Evolutionary conservation across 1,140 invertebrate genomes (phyloP), one percentile per base, ranked within the genome.

Genomic region (Plutomurus gul): DNA sequence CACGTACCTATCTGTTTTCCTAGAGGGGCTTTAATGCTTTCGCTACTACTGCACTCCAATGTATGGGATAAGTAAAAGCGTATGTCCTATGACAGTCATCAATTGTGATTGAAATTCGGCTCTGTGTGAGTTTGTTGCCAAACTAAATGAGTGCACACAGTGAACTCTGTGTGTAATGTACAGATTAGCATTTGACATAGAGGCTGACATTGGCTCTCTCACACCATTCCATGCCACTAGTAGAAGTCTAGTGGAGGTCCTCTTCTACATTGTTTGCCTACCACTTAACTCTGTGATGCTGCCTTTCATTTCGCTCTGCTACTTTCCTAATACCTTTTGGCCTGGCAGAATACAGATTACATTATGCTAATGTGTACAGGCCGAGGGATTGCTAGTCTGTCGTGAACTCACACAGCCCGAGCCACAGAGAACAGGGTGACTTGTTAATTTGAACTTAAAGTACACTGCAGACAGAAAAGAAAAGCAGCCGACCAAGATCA

Each of bases 111-210:
- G 30, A 8, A 65, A 65, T 8, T 65, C 27, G 36, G 36, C 22
- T 65, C 30, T 16, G 30, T 65, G 1, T 10, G 18, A 30, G 30
- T 65, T 8, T n/a, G 3, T 25, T 60, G 13, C 13, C 36, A 65
- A n/a, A 30, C 56, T 65, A 65, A n/a, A n/a, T n/a, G n/a, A n/a
- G n/a, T n/a, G n/a, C n/a, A 65, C 56, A 30, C 30, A 65, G 27
- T 16, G 18, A 65, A 65, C 25, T 65, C 4, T 43, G 25, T n/a
- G n/a, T n/a, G 13, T 13, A 30, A 65, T n/a, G 56, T n/a, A n/a
- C n/a, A 65, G 27, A 65, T 65, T 65, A 65, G 56, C 56, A 65
- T 65, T 65, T 65, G 56, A 65, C 56, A 25, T 65, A 5, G 13
- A n/a, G n/a, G n/a, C n/a, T n/a, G n/a, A n/a, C n/a, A n/a, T n/a